phyloP scores from a whole-genome alignment of 2,797 vertebrate genomes.

The Rhinichthys osculus region DNA sequence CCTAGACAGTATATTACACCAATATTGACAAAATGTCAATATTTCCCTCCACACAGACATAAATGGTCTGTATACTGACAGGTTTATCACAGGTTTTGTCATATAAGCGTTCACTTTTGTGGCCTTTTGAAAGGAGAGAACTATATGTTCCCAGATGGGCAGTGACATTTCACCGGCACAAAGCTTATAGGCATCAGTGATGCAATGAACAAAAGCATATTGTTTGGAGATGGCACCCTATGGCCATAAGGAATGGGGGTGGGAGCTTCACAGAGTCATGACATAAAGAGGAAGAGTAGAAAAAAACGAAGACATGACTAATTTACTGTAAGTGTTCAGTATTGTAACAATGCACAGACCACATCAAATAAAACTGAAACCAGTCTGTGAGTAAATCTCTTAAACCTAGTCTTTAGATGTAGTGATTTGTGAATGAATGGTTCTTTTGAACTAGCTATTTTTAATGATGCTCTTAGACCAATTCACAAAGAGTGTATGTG shows the following conservation, averaged over 20 bases:
- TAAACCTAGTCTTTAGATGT: neutral
- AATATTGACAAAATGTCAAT: slow-evolving; percentile 2
- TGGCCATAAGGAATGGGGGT: too few species aligned
- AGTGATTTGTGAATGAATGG: neutral
- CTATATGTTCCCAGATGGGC: slow-evolving; percentile 29
- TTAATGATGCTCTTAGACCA: neutral
- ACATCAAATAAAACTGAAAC: neutral
- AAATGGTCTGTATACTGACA: neutral
- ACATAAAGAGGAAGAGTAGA: neutral
- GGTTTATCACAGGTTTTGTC: slow-evolving; percentile 17
- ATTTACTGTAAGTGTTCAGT: neutral
- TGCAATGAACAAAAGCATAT: slow-evolving; percentile 33
- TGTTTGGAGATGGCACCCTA: slow-evolving; percentile 23
- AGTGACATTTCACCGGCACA: slow-evolving; percentile 39
- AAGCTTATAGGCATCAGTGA: slow-evolving; percentile 27
- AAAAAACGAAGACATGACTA: neutral
- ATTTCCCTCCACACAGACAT: neutral
- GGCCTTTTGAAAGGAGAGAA: slow-evolving; percentile 1
- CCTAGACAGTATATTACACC: neutral
- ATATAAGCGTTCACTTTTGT: slow-evolving; percentile 4
- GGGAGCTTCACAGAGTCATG: neutral
- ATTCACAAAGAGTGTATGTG: neutral
- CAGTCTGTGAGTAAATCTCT: neutral
- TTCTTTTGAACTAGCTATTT: neutral
- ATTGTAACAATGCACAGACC: neutral